These are phyloP conservation scores for Hesperophylax magnus DNA, from an alignment of 1,140 invertebrate genomes.

Conservation along the genomic window DNA sequence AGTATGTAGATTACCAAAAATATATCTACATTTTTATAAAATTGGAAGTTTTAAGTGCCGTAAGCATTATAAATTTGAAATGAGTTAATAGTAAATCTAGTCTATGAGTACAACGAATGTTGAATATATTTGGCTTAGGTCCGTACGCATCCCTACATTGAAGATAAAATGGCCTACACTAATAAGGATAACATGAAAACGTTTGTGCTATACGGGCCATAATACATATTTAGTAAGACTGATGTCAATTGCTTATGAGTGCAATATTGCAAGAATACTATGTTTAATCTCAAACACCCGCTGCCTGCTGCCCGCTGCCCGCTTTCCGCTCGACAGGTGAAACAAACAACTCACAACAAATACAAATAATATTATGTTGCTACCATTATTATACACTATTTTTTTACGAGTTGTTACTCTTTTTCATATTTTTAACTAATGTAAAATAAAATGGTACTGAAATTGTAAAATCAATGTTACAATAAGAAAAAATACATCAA, in stretches of 20 bases:
- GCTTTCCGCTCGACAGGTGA: no score
- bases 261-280: slow-evolving; percentile 37
- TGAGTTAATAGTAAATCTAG: slow-evolving; percentile 35
- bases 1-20: slow-evolving; percentile 47
- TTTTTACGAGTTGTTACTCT: slow-evolving; percentile 18
- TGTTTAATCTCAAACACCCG: slow-evolving; percentile 12
- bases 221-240: slow-evolving; percentile 20
- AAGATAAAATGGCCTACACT: slow-evolving; percentile 22
- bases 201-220: slow-evolving; percentile 36
- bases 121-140: slow-evolving; percentile 41
- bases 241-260: slow-evolving; percentile 21
- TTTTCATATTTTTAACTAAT: slow-evolving; percentile 23
- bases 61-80: slow-evolving; percentile 44
- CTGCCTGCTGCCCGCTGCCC: no score
- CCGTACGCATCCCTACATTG: slow-evolving; percentile 34
- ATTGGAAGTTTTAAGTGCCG: slow-evolving; percentile 50
- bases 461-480: slow-evolving; percentile 39
- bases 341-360: no score
- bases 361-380: background rate
- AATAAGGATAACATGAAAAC: slow-evolving; percentile 32
- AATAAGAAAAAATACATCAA: slow-evolving; percentile 36
- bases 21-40: slow-evolving; percentile 46
- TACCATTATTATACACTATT: slow-evolving; percentile 16
- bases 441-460: slow-evolving; percentile 23
- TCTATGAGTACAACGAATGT: slow-evolving; percentile 41